A percentile compares a stretch with the other conserved stretches of the same genome.
These are phyloP conservation scores for Diadumene lineata DNA, from an alignment of 92 coral and sea anemone genomes.

Conservation along the genomic window DNA sequence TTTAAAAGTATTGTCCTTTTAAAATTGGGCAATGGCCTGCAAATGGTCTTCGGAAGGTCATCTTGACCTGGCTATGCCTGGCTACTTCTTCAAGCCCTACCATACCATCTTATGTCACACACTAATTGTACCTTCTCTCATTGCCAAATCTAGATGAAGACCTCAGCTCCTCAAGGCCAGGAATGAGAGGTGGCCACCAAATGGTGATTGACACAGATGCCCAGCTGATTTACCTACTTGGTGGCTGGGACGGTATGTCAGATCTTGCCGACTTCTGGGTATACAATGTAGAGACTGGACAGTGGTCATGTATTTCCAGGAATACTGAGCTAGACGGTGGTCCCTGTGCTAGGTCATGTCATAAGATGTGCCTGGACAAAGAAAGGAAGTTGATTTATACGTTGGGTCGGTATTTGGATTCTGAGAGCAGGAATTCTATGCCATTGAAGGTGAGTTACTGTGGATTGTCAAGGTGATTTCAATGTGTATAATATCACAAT, in stretches of 20 bases:
- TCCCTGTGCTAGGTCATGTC: conserved; percentile 97
- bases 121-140: too few species aligned
- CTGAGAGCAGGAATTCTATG: conserved; percentile 73
- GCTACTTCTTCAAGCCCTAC: too few species aligned
- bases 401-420: conserved; percentile 92
- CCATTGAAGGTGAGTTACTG: conserved; percentile 73
- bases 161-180: conserved; percentile 64
- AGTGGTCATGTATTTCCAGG: conserved; percentile 82
- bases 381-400: conserved; percentile 86
- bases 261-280: conserved; percentile 97
- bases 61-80: too few species aligned
- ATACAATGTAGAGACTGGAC: conserved; percentile 62
- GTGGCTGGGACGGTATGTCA: conserved; percentile 97
- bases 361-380: conserved; percentile 90
- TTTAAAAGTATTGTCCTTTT: too few species aligned
- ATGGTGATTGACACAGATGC: conserved; percentile 93
- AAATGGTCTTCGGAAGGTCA: too few species aligned
- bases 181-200: conserved; percentile 99
- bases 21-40: too few species aligned
- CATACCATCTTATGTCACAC: too few species aligned
- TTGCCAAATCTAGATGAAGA: conserved; percentile 40
- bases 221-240: conserved; percentile 81
- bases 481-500: too few species aligned
- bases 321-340: conserved; percentile 96
- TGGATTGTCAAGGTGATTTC: too few species aligned